A percentile compares a stretch with the other conserved stretches of the same genome.
phyloP scores from a whole-genome alignment of 2,888 invertebrate genomes.

The Pseudococcus longispinus region DNA sequence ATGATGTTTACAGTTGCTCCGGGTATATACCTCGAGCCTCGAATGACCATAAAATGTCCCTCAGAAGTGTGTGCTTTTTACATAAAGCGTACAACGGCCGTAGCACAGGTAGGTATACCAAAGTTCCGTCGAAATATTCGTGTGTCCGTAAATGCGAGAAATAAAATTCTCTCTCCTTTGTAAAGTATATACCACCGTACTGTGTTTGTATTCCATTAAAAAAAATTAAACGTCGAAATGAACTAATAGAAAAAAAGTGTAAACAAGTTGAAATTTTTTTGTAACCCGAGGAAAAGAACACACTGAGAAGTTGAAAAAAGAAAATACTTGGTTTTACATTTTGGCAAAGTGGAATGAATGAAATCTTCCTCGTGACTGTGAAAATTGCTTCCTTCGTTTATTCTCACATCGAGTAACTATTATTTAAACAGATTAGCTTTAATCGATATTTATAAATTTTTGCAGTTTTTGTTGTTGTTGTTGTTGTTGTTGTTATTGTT shows the following conservation, averaged over 20 bases:
- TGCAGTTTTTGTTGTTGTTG: too few species aligned
- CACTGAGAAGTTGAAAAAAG: not conserved
- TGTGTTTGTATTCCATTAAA: not conserved
- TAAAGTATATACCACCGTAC: not conserved
- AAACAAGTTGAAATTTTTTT: not conserved
- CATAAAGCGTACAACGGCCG: not conserved
- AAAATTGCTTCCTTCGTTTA: not conserved
- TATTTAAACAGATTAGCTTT: not conserved
- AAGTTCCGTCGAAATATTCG: not conserved
- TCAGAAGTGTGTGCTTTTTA: slow-evolving; percentile 4
- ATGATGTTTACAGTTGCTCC: not conserved
- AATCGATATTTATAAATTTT: not conserved
- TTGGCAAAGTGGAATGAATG: not conserved
- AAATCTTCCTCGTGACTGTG: not conserved
- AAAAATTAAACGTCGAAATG: not conserved
- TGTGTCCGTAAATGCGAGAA: not conserved
- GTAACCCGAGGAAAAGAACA: not conserved
- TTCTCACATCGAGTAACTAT: not conserved
- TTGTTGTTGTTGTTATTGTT: too few species aligned
- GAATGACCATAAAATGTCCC: slow-evolving; percentile 4
- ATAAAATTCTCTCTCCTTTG: not conserved
- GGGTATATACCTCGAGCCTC: not conserved
- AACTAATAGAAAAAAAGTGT: slow-evolving; percentile 3
- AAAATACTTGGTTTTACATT: not conserved
- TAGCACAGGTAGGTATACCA: not conserved